Conservation (phyloP, 2,113 vertebrate genomes). For the Chaetodon auriga region DNA sequence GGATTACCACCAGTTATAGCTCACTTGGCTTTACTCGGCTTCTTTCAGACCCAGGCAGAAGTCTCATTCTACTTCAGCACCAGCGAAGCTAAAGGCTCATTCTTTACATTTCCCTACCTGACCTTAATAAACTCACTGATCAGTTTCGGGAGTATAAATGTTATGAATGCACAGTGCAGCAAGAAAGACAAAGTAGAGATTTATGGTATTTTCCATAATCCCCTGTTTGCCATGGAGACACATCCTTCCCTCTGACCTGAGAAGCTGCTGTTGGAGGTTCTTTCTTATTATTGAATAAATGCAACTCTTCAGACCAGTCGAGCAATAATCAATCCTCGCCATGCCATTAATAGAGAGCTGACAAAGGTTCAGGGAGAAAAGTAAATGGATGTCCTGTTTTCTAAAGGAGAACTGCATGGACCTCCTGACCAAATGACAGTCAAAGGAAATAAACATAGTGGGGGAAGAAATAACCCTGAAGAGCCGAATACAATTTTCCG, state of each 20-base stretch:
- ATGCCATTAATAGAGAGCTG: neutral
- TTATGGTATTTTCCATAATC: conserved; percentile 16
- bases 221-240: conserved; percentile 20
- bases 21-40: conserved; percentile 27
- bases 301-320: neutral
- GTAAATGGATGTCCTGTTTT: neutral
- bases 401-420: too few species aligned
- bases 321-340: neutral
- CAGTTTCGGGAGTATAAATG: neutral
- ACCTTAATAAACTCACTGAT: neutral
- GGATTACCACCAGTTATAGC: conserved; percentile 29
- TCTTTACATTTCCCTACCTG: neutral
- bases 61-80: neutral
- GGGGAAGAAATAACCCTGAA: neutral
- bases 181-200: neutral
- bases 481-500: neutral
- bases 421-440: neutral
- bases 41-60: conserved; percentile 2
- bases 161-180: neutral
- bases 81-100: neutral
- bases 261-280: neutral
- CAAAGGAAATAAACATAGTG: neutral
- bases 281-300: neutral
- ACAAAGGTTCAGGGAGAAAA: neutral
- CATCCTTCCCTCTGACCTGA: neutral